phyloP scores from a whole-genome alignment of 2,888 invertebrate genomes.

The Parelbella ahira region DNA sequence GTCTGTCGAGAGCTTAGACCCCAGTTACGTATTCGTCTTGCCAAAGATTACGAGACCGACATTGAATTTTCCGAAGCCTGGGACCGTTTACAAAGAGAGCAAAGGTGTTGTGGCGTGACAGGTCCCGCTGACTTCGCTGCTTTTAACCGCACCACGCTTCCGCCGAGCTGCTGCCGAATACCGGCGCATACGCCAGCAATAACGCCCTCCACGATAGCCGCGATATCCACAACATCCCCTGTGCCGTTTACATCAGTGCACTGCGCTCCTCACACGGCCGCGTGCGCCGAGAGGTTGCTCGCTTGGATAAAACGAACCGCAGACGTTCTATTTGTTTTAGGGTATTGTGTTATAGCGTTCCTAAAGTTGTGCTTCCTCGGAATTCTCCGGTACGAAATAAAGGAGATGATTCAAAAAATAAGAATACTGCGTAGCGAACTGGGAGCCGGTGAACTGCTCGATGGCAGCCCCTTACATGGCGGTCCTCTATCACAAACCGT shows the following conservation, averaged over 20 bases:
- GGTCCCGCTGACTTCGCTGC: slow-evolving; percentile 79
- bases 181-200: slow-evolving; percentile 63
- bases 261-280: slow-evolving; percentile 75
- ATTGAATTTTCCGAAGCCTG: slow-evolving; percentile 87
- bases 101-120: slow-evolving; percentile 89
- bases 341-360: slow-evolving; percentile 94
- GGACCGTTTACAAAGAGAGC: slow-evolving; percentile 88
- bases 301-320: slow-evolving; percentile 89
- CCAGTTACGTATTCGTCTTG: slow-evolving; percentile 80
- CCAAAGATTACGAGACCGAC: slow-evolving; percentile 87
- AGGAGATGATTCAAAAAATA: slow-evolving; percentile 95
- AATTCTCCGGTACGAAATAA: slow-evolving; percentile 91
- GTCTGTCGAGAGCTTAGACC: slow-evolving; percentile 88
- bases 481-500: slow-evolving; percentile 72
- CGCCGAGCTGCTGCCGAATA: slow-evolving; percentile 69
- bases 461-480: slow-evolving; percentile 69
- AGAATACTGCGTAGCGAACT: slow-evolving; percentile 86
- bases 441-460: slow-evolving; percentile 73
- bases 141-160: slow-evolving; percentile 63
- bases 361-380: slow-evolving; percentile 93
- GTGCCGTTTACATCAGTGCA: slow-evolving; percentile 61
- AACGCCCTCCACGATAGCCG: slow-evolving; percentile 74
- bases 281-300: slow-evolving; percentile 87
- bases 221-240: slow-evolving; percentile 55
- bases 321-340: slow-evolving; percentile 89